Evolutionary conservation across 2,888 invertebrate genomes (phyloP).

Genomic region (Priocnemis perturbator): DNA sequence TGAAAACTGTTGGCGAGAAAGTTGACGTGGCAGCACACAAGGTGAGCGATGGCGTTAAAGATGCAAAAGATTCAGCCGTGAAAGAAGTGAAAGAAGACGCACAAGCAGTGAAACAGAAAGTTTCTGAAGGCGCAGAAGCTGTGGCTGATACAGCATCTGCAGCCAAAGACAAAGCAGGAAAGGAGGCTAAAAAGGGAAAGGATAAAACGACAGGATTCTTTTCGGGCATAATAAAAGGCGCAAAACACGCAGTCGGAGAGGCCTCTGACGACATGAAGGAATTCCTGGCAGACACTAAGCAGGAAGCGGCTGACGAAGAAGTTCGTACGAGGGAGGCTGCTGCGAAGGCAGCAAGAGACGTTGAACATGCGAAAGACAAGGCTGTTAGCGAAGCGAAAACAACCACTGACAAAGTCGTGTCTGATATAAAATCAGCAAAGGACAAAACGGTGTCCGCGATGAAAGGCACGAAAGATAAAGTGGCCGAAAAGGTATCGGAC

Average conservation of each 20-base stretch:
- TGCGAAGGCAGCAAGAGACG: background rate
- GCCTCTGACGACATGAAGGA: constrained; percentile 54
- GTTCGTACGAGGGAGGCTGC: constrained; percentile 22
- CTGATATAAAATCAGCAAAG: constrained; percentile 29
- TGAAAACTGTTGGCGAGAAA: constrained; percentile 65
- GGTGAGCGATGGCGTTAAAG: constrained; percentile 35
- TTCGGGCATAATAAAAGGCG: constrained; percentile 62
- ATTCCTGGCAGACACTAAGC: constrained; percentile 58
- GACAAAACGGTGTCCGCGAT: constrained; percentile 29
- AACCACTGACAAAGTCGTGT: constrained; percentile 54
- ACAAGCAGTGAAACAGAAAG: constrained; percentile 34
- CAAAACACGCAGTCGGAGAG: constrained; percentile 57
- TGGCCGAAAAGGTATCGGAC: constrained; percentile 19
- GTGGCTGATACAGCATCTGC: constrained; percentile 21
- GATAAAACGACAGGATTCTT: constrained; percentile 60
- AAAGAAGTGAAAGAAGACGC: constrained; percentile 34
- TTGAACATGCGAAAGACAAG: constrained; percentile 41
- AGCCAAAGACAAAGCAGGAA: constrained; percentile 47
- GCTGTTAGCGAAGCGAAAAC: constrained; percentile 66
- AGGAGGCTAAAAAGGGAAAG: constrained; percentile 56
- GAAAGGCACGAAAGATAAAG: constrained; percentile 16
- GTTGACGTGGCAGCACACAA: constrained; percentile 71
- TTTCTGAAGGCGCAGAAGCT: constrained; percentile 18
- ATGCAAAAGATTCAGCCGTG: constrained; percentile 36
- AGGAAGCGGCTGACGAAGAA: constrained; percentile 36